A percentile compares a stretch with the other conserved stretches of the same genome.
Conservation (phyloP, 2,113 vertebrate species). For the Oplegnathus fasciatus region DNA sequence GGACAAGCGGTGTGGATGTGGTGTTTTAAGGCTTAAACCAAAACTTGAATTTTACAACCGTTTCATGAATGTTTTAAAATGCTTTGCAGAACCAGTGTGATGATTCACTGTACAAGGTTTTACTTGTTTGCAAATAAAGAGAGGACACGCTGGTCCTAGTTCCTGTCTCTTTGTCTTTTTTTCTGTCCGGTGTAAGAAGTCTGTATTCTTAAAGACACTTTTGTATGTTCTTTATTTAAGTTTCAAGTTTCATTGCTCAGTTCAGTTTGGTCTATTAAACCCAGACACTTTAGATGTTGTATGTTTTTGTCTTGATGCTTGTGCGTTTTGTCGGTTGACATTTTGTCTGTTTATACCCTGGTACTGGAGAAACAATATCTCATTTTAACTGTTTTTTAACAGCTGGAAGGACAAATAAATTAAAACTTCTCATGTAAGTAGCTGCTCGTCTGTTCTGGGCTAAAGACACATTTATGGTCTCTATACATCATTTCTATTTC, state of each 20-base stretch:
- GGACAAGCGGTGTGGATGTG: background rate
- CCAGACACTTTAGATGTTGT: background rate
- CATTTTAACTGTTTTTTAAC: background rate
- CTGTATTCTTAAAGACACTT: background rate
- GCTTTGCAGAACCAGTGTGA: constrained; percentile 63
- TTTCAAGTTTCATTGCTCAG: background rate
- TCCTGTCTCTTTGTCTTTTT: background rate
- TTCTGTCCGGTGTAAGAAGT: background rate
- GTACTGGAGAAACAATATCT: background rate
- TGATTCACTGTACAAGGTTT: constrained; percentile 61
- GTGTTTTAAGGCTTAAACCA: constrained; percentile 57
- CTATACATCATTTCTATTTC: background rate
- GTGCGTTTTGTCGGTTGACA: background rate
- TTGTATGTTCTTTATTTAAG: background rate
- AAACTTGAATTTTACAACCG: constrained; percentile 79
- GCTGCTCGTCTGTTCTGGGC: background rate
- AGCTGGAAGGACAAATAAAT: background rate
- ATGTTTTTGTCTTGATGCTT: background rate
- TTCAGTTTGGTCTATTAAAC: background rate
- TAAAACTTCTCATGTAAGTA: background rate
- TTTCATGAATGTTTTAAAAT: constrained; percentile 68
- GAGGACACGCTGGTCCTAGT: constrained; percentile 20
- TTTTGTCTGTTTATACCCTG: background rate
- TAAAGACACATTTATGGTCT: background rate
- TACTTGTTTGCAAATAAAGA: constrained; percentile 81